Evolutionary conservation across 23 tunicate genomes (phyloP).

Genomic region (Halocynthia aurantium): DNA sequence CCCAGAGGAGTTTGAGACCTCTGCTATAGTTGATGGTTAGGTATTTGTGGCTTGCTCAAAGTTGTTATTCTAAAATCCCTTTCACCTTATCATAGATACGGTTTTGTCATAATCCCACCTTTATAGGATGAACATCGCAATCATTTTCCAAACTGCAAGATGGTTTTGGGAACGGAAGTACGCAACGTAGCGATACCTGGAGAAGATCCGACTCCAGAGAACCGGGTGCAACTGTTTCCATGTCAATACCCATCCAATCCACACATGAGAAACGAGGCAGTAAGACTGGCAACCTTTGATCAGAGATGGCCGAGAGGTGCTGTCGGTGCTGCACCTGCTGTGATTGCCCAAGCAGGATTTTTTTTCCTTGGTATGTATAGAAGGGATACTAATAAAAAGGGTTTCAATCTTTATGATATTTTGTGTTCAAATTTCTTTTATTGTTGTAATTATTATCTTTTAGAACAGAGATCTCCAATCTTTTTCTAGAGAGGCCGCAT

Average conservation of each 20-base stretch:
- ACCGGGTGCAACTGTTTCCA: slow-evolving; percentile 24
- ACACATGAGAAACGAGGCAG: slow-evolving; percentile 61
- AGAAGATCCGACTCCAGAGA: background rate
- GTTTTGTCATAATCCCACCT: background rate
- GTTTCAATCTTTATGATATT: no score
- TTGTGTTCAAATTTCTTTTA: no score
- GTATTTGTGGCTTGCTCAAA: no score
- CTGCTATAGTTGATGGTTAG: no score
- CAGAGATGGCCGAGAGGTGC: slow-evolving; percentile 50
- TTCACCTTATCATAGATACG: no score
- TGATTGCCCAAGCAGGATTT: slow-evolving; percentile 68
- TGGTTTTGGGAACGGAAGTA: slow-evolving; percentile 11
- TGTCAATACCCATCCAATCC: slow-evolving; percentile 61
- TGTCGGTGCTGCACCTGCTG: slow-evolving; percentile 41
- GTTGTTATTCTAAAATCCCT: no score
- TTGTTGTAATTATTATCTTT: no score
- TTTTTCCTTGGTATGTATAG: slow-evolving; percentile 44
- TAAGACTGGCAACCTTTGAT: slow-evolving; percentile 59
- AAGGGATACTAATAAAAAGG: no score
- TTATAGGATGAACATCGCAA: slow-evolving; percentile 32
- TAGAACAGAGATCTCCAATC: no score
- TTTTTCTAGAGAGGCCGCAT: no score
- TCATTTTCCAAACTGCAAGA: slow-evolving; percentile 35
- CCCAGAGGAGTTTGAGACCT: no score
- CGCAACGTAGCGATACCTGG: background rate